Base-by-base conservation (phyloP, 2,113 vertebrate genomes). In the Dermatemys mawii region DNA sequence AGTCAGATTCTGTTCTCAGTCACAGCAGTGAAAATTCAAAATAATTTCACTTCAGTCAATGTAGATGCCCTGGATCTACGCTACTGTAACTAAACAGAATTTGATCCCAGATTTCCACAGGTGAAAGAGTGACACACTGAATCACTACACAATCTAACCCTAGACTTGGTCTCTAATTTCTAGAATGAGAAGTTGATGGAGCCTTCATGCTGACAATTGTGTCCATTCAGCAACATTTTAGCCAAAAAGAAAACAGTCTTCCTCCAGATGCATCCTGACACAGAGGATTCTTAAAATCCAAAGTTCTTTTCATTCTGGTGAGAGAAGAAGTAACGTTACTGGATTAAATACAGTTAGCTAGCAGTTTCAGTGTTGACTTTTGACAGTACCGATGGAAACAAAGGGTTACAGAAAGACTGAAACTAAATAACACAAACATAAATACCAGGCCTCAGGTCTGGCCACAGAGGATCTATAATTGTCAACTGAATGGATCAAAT, bases 401-500 rank as follows among this genome's bases (percentile, higher is more conserved):
- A 98, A 98, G 96, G 93, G 97, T 98, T 98, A 97, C 96, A 92
- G 94, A 90, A 97, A 87, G 44, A 82, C 60, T 92, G 93, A 89
- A 87, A 87, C 90, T 86, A 90, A 95, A 95, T 97, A 86, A 94
- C 63, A 94, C 82, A 94, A 94, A 96, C 86, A 96, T 35, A 96
- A 98, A 97, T 90, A 98, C 83, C 95, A 96, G 88, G 84, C 96
- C 96, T 85, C 92, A 8, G 2, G 97, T 94, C 54, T 67, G 49
- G 63, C 97, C 95, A 55, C 57, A 54, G 94, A 97, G 95, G 95
- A 95, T 93, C 93, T 97, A 95, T 98, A 96, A 97, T 97, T 98
- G 98, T 98, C 98, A 98, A 88, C 96, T 96, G 95, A 97, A 97
- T 93, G 97, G 97, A 96, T 97, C 73, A 93, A 94, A 95, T 89